A percentile compares a stretch with the other conserved stretches of the same genome.
Evolutionary conservation across 2,113 vertebrate genomes (phyloP).

Genomic region (Pycnonotus jocosus): DNA sequence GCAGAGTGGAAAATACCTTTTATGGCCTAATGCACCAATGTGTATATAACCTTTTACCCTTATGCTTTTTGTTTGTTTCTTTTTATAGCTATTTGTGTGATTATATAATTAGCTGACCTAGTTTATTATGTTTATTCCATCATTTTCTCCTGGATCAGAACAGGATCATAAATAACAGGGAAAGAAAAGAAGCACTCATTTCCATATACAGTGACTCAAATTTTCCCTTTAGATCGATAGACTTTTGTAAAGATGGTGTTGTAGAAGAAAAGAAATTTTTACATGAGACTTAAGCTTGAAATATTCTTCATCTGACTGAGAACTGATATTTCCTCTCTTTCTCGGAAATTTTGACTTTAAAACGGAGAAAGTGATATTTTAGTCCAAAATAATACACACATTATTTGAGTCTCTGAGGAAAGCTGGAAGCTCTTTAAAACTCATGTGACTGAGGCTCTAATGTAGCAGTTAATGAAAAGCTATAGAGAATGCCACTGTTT

Average conservation of each 20-base stretch:
- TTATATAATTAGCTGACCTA: conserved; percentile 59
- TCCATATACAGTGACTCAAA: neutral
- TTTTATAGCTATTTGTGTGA: conserved; percentile 39
- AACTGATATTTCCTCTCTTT: neutral
- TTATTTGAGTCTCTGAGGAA: neutral
- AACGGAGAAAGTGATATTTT: neutral
- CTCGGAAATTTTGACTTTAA: neutral
- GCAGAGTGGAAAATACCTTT: conserved; percentile 25
- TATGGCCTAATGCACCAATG: neutral
- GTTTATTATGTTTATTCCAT: conserved; percentile 22
- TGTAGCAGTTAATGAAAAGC: neutral
- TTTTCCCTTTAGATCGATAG: neutral
- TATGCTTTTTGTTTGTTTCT: conserved; percentile 23
- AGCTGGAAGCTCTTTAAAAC: neutral
- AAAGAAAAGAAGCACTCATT: neutral
- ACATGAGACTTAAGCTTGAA: neutral
- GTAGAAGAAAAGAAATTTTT: neutral
- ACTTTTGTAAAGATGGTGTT: neutral
- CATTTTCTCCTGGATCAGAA: conserved; percentile 7
- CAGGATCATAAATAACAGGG: neutral
- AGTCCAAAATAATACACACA: neutral
- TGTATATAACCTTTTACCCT: conserved; percentile 4
- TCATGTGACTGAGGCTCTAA: neutral
- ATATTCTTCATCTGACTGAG: neutral
- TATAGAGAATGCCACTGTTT: neutral